Percentiles rank a stretch among this genome's conserved stretches.
Evolutionary conservation across 2,888 invertebrate species (phyloP).

Genomic region (Rapana venosa): DNA sequence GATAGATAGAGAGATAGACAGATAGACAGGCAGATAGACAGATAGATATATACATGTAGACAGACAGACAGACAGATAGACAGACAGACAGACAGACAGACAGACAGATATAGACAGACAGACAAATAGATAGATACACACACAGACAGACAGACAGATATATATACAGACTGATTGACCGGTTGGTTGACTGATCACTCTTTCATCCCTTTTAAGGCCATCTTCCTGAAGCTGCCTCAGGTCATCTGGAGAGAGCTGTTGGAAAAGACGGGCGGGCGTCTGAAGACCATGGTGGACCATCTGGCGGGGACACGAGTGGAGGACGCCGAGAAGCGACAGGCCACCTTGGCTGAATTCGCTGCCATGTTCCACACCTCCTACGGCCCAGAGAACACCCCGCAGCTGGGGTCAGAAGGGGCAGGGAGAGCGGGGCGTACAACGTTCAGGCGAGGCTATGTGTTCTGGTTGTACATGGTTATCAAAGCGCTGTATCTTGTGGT

Average conservation of each 20-base stretch:
- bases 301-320: not conserved
- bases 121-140: too few species aligned
- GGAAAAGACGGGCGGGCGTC: not conserved
- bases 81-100: too few species aligned
- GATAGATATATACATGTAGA: too few species aligned
- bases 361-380: not conserved
- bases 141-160: too few species aligned
- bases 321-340: not conserved
- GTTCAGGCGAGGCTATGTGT: not conserved
- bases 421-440: not conserved
- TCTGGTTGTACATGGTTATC: conserved; percentile 15
- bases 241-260: not conserved
- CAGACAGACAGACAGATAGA: too few species aligned
- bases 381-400: not conserved
- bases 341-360: not conserved
- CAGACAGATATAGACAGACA: too few species aligned
- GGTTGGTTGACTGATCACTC: too few species aligned
- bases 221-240: not conserved
- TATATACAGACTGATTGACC: too few species aligned
- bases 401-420: not conserved
- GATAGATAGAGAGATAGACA: too few species aligned
- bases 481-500: not conserved
- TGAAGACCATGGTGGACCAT: not conserved
- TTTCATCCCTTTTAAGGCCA: not conserved
- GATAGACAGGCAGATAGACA: too few species aligned